These are phyloP conservation scores for Vidua macroura DNA, from an alignment of 2,113 vertebrate genomes.

Conservation along the genomic window DNA sequence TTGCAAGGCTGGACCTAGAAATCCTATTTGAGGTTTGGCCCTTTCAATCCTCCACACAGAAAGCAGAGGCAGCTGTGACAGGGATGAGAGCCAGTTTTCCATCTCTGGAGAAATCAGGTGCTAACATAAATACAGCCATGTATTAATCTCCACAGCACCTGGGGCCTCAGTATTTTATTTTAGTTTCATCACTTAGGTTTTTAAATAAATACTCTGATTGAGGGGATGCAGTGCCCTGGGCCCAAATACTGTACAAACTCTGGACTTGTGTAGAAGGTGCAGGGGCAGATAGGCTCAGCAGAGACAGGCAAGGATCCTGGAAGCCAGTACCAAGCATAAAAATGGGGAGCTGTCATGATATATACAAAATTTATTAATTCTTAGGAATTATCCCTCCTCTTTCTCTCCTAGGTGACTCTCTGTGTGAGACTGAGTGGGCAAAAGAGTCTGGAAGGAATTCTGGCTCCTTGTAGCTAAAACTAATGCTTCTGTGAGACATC, in stretches of 20 bases:
- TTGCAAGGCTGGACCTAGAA: not conserved
- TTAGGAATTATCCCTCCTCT: not conserved
- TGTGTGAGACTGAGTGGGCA: not conserved
- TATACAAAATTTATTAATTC: not conserved
- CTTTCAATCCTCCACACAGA: not conserved
- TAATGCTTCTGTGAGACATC: not conserved
- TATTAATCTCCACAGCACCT: not conserved
- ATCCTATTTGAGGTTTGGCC: not conserved
- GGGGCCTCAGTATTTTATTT: not conserved
- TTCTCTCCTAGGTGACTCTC: not conserved
- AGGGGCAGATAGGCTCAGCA: not conserved
- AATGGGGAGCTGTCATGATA: not conserved
- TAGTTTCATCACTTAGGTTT: not conserved
- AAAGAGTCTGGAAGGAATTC: not conserved
- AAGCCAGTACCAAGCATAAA: not conserved
- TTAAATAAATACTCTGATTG: not conserved
- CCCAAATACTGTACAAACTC: not conserved
- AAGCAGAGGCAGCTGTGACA: not conserved
- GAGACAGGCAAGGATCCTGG: not conserved
- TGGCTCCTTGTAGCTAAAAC: not conserved
- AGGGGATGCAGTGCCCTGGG: not conserved
- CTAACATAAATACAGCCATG: not conserved
- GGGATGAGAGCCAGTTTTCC: not conserved
- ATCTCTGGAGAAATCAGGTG: not conserved
- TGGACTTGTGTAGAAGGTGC: not conserved